phyloP scores from a whole-genome alignment of 2,888 invertebrate genomes.

The Chrysodeixis includens region DNA sequence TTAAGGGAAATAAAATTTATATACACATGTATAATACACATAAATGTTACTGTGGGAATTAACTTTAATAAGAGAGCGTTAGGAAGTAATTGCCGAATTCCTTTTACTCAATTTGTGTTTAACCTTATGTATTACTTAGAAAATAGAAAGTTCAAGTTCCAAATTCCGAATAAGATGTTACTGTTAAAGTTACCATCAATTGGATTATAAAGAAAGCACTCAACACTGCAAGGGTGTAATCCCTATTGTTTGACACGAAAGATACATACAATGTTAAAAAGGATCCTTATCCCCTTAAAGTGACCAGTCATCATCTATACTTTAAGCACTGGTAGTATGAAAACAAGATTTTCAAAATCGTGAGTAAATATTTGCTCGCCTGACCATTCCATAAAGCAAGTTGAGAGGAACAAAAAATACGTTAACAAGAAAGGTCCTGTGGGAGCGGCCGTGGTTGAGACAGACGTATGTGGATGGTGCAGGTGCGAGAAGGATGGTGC shows the following conservation, averaged over 20 bases:
- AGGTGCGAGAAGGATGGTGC: constrained; percentile 69
- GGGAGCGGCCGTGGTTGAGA: constrained; percentile 85
- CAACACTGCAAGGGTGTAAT: constrained; percentile 14
- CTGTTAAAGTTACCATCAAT: constrained; percentile 9
- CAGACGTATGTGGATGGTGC: constrained; percentile 58
- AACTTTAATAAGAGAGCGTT: constrained; percentile 43
- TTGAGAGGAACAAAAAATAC: constrained; percentile 86
- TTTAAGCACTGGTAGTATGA: constrained; percentile 79
- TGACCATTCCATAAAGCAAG: constrained; percentile 85
- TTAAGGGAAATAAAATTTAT: constrained; percentile 62
- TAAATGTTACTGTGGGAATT: constrained; percentile 47
- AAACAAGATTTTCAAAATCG: constrained; percentile 87
- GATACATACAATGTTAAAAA: constrained; percentile 30
- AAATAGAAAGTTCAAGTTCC: constrained; percentile 11
- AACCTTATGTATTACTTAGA: constrained; percentile 16
- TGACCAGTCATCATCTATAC: constrained; percentile 75
- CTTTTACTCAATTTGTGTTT: constrained; percentile 30
- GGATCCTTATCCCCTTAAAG: constrained; percentile 58
- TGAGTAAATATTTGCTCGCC: constrained; percentile 88
- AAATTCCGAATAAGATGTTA: constrained; percentile 19
- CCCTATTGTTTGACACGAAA: constrained; percentile 40
- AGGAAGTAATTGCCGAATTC: constrained; percentile 45
- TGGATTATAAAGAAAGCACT: constrained; percentile 20
- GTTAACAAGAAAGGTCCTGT: constrained; percentile 88
- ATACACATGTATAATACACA: constrained; percentile 49